phyloP scores from a whole-genome alignment of 2,888 invertebrate species.

The Polydrusus tereticollis region DNA sequence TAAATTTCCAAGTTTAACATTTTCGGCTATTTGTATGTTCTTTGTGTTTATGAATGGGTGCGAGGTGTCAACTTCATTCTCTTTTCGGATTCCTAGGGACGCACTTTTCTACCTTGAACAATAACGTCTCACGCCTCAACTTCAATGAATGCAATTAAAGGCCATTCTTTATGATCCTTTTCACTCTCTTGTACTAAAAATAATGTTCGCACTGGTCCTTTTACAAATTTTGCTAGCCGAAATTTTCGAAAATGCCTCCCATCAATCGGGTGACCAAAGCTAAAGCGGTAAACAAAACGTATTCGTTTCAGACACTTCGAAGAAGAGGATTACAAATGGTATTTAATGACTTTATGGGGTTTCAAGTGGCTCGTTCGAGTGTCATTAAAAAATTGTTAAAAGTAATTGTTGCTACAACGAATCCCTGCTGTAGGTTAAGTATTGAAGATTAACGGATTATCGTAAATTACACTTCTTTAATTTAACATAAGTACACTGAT shows the following conservation, averaged over 20 bases:
- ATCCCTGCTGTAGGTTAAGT: slow-evolving; percentile 3
- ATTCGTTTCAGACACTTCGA: slow-evolving; percentile 42
- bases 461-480: not conserved
- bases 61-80: slow-evolving; percentile 62
- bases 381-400: slow-evolving; percentile 44
- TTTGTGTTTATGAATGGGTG: slow-evolving; percentile 62
- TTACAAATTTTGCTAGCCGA: slow-evolving; percentile 32
- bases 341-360: slow-evolving; percentile 45
- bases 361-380: slow-evolving; percentile 44
- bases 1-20: slow-evolving; percentile 52
- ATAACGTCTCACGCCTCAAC: slow-evolving; percentile 64
- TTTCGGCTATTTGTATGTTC: slow-evolving; percentile 59
- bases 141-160: slow-evolving; percentile 67
- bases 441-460: slow-evolving; percentile 5
- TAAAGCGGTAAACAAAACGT: slow-evolving; percentile 29
- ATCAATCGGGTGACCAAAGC: slow-evolving; percentile 36
- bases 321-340: slow-evolving; percentile 44
- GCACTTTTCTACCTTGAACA: slow-evolving; percentile 51
- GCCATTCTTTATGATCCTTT: slow-evolving; percentile 59
- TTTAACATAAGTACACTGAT: too few relatives aligned
- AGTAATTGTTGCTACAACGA: not conserved
- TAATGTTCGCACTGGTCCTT: slow-evolving; percentile 42
- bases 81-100: slow-evolving; percentile 53
- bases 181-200: slow-evolving; percentile 44
- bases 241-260: slow-evolving; percentile 33